Evolutionary conservation across 64 coral and sea anemone genomes (phyloP), one percentile per base, ranked within the genome.

Genomic region (Stichodactyla mertensii): DNA sequence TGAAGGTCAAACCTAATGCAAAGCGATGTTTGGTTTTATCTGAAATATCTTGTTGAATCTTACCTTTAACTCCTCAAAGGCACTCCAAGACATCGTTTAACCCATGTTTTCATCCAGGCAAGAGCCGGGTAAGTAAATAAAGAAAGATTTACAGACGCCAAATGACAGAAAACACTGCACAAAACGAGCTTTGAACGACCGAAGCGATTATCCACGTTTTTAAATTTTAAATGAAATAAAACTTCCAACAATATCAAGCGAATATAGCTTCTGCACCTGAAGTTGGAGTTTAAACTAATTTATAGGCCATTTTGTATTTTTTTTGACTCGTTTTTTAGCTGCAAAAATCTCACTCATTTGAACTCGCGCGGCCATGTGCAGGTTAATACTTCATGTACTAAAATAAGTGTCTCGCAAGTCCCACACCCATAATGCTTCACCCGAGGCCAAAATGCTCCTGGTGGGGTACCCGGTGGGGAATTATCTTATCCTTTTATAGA

Each of bases 11-110:
- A 45, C 1, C 36, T 45, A 45, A 45, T 45, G 36, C 36, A 45
- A 45, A 45, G 36, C 36, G 36, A 45, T 45, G 36, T 62, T 7
- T 6, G 27, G 12, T 31, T 74, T 31, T 27, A 31, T 27, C 0
- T 9, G 0, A 10, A 31, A 74, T 74, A 74, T 31, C 20, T 11
- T 27, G 10, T 9, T 26, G 24, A 74, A 26, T 74, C 69, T 74
- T 31, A 74, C 69, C 69, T 31, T 74, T 26, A 74, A 31, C 69
- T 74, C 69, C 27, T 74, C 69, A 74, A 74, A 74, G 10, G 69
- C 69, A 31, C 69, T 74, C 69, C 69, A 74, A 74, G 69, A 74
- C 69, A 74, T 74, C 8, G 12, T 74, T 74, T 13, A 74, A 5
- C 69, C 23, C 69, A 74, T 74, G n/a, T 74, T 31, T 74, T 19